Evolutionary conservation across 2,888 invertebrate genomes (phyloP), one percentile per base, ranked within the genome.

Genomic region (Blastobasis lacticolella): DNA sequence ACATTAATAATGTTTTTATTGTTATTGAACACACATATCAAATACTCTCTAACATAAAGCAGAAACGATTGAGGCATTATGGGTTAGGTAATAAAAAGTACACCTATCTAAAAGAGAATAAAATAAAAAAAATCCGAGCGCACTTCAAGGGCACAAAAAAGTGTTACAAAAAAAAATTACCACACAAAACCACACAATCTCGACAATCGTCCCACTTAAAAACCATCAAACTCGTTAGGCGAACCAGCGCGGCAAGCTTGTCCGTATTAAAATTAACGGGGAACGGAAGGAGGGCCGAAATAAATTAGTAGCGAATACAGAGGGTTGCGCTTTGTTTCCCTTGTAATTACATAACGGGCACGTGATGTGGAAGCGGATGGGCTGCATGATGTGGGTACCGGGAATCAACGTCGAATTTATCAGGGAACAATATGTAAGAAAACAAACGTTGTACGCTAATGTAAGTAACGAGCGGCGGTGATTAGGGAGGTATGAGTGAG

Each of bases 231-330:
- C 36, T n/a, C 38, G 37, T 38, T 41, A 41, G 41, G 9, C 8
- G 9, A 7, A 9, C 41, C 7, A 41, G 7, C 41, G 9, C 41
- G 38, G 9, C 60, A 69, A 66, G 65, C 68, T 63, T 58, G 40
- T 23, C 65, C 66, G 65, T 71, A 73, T 75, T 74, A 71, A 75
- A 75, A 74, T 78, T 71, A 70, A 74, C 71, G 67, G 56, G 64
- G 55, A 63, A 57, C 65, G 66, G 65, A 66, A 63, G 70, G 70
- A 67, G 67, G 67, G 61, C 66, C 66, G 51, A 53, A 58, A 61
- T 58, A 60, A 60, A 61, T 61, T 59, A 40, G 23, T 23, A 23
- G 2, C 23, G 23, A 23, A 23, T 23, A 58, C 54, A 57, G 56
- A 51, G 48, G 58, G 53, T 62, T 60, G 57, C 64, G 71, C 70